A percentile compares a stretch with the other conserved stretches of the same genome.
phyloP scores from a whole-genome alignment of 2,797 vertebrate species.

The Sebastes miniatus region DNA sequence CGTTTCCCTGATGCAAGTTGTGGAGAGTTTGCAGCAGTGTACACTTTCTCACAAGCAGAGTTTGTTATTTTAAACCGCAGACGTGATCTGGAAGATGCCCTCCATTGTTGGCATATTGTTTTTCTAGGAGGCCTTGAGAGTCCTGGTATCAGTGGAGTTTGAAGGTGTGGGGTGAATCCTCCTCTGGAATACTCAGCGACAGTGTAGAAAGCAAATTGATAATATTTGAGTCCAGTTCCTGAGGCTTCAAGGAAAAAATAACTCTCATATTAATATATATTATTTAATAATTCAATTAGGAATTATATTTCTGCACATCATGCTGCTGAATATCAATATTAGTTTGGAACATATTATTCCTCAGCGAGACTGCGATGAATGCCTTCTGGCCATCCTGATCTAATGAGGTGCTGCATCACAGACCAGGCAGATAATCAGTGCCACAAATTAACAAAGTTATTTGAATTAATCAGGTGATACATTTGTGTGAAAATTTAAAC shows the following conservation, averaged over 20 bases:
- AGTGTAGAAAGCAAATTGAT: conserved; percentile 62
- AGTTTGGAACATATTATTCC: conserved; percentile 62
- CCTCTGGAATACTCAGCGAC: conserved; percentile 39
- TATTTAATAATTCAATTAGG: conserved; percentile 67
- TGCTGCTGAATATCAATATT: conserved; percentile 58
- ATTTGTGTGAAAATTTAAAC: conserved; percentile 60
- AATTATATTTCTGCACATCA: conserved; percentile 38
- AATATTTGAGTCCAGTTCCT: conserved; percentile 56
- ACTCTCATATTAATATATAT: neutral
- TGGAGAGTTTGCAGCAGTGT: neutral
- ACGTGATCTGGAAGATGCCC: neutral
- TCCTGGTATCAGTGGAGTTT: conserved; percentile 36
- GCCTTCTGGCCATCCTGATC: conserved; percentile 65
- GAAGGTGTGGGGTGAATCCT: conserved; percentile 52
- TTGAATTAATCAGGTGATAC: conserved; percentile 74
- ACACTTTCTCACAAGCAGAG: neutral
- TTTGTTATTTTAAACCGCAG: neutral
- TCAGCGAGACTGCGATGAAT: conserved; percentile 58
- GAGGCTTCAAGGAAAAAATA: conserved; percentile 49
- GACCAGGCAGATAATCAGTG: conserved; percentile 70
- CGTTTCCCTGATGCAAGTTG: neutral
- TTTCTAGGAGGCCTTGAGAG: conserved; percentile 23
- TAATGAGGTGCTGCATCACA: conserved; percentile 79
- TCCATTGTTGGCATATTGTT: neutral
- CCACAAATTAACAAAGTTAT: conserved; percentile 76